Percentiles rank a stretch among this genome's conserved stretches.
These are phyloP conservation scores for Anthoptus insignis DNA, from an alignment of 2,888 invertebrate species.

Conservation along the genomic window DNA sequence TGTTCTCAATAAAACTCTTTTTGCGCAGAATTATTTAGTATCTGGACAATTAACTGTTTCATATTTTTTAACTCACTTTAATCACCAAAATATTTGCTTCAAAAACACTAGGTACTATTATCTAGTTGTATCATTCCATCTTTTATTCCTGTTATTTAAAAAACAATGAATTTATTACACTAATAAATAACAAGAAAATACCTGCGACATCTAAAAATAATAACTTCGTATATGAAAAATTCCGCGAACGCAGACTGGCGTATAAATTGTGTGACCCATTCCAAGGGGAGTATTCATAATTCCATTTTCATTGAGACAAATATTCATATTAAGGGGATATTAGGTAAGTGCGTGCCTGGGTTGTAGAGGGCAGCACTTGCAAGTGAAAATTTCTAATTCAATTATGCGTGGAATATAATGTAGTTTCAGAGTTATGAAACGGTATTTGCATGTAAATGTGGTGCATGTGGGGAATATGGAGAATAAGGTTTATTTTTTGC, in stretches of 20 bases:
- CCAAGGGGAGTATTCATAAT: slow-evolving; percentile 75
- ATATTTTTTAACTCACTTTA: too few relatives aligned
- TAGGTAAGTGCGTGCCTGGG: slow-evolving; percentile 67
- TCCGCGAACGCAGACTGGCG: slow-evolving; percentile 64
- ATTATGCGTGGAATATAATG: slow-evolving; percentile 58
- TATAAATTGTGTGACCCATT: slow-evolving; percentile 74
- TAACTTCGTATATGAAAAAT: slow-evolving; percentile 72
- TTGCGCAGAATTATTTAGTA: too few relatives aligned
- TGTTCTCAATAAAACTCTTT: too few relatives aligned
- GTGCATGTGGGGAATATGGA: slow-evolving; percentile 48
- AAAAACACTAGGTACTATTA: background rate
- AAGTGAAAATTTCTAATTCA: slow-evolving; percentile 60
- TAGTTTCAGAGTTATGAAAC: slow-evolving; percentile 57
- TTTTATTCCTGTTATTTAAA: slow-evolving; percentile 34
- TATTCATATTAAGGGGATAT: slow-evolving; percentile 77
- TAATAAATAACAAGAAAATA: slow-evolving; percentile 20
- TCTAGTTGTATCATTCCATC: too few relatives aligned
- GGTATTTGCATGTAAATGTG: slow-evolving; percentile 51
- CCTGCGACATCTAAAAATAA: slow-evolving; percentile 34
- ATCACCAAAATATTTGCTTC: background rate
- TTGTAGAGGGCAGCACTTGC: slow-evolving; percentile 64
- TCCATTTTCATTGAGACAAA: slow-evolving; percentile 85
- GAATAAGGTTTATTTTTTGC: slow-evolving; percentile 22
- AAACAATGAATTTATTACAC: background rate
- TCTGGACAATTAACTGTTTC: too few relatives aligned